Evolutionary conservation across 2,797 vertebrate genomes (phyloP).

Genomic region (Sebastes kiyomatsui): DNA sequence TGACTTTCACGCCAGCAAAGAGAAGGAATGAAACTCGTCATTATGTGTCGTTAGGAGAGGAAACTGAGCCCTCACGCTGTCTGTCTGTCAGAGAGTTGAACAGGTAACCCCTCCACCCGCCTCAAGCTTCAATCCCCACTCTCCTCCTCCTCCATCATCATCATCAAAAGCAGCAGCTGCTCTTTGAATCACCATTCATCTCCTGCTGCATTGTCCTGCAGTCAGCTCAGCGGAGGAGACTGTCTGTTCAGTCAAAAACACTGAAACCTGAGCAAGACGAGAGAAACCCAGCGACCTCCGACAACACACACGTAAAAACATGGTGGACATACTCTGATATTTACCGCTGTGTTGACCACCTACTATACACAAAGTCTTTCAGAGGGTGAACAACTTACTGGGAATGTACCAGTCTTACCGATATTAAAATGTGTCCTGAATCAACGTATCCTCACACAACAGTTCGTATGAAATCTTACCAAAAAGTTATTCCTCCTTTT

Average conservation of each 20-base stretch:
- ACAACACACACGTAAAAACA: background rate
- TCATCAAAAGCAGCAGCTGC: conserved; percentile 66
- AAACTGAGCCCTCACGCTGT: background rate
- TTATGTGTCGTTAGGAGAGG: conserved; percentile 2
- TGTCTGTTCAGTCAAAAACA: conserved; percentile 35
- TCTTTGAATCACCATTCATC: conserved; percentile 57
- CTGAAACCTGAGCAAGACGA: conserved; percentile 53
- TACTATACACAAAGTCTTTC: background rate
- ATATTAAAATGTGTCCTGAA: no score
- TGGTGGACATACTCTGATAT: background rate
- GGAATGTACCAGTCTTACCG: background rate
- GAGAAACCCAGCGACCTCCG: conserved; percentile 15
- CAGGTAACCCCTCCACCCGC: conserved; percentile 44
- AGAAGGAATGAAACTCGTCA: conserved; percentile 29
- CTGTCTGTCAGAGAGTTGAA: conserved; percentile 4
- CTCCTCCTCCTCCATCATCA: background rate
- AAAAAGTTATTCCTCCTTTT: no score
- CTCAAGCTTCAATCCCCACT: background rate
- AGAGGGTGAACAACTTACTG: background rate
- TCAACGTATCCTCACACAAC: no score
- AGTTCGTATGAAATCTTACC: no score
- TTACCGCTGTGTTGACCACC: background rate
- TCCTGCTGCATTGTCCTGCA: conserved; percentile 55
- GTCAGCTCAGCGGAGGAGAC: conserved; percentile 38
- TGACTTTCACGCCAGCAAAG: background rate